These are phyloP conservation scores for Halyomorpha halys DNA, from an alignment of 1,140 invertebrate genomes.

Conservation along the genomic window DNA sequence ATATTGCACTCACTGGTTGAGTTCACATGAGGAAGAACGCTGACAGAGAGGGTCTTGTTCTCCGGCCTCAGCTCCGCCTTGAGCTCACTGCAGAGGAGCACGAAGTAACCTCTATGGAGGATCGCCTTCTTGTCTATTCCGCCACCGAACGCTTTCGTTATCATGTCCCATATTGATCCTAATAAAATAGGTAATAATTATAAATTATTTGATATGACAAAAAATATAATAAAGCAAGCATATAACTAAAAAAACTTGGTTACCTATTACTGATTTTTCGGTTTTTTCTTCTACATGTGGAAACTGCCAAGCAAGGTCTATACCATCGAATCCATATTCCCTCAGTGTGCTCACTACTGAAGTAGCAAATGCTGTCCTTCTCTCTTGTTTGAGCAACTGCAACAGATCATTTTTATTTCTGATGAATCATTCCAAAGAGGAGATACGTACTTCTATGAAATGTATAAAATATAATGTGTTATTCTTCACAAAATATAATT, in stretches of 20 bases:
- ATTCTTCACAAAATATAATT: too few species aligned
- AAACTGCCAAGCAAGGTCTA: constrained; percentile 79
- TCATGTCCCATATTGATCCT: constrained; percentile 55
- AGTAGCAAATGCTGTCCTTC: constrained; percentile 60
- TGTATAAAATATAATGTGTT: too few species aligned
- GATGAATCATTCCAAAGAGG: too few species aligned
- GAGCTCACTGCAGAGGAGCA: constrained; percentile 57
- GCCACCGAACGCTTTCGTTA: constrained; percentile 60
- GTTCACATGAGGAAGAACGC: constrained; percentile 66
- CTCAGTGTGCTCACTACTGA: constrained; percentile 56
- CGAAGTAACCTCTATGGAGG: constrained; percentile 67
- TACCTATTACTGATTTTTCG: constrained; percentile 52
- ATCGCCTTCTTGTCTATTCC: constrained; percentile 62
- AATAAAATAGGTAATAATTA: constrained; percentile 25
- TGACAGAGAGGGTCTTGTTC: constrained; percentile 52
- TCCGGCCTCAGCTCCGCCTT: constrained; percentile 49
- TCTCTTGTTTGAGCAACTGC: constrained; percentile 57
- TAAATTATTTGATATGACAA: neutral
- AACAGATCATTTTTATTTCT: too few species aligned
- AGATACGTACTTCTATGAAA: too few species aligned
- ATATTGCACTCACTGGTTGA: constrained; percentile 46
- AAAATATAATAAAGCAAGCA: too few species aligned
- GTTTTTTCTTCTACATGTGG: constrained; percentile 65
- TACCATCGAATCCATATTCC: constrained; percentile 73
- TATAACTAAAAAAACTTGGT: constrained; percentile 22